Percentiles rank a stretch among this genome's conserved stretches.
Evolutionary conservation across 2,113 vertebrate species (phyloP).

Genomic region (Cyanoderma ruficeps): DNA sequence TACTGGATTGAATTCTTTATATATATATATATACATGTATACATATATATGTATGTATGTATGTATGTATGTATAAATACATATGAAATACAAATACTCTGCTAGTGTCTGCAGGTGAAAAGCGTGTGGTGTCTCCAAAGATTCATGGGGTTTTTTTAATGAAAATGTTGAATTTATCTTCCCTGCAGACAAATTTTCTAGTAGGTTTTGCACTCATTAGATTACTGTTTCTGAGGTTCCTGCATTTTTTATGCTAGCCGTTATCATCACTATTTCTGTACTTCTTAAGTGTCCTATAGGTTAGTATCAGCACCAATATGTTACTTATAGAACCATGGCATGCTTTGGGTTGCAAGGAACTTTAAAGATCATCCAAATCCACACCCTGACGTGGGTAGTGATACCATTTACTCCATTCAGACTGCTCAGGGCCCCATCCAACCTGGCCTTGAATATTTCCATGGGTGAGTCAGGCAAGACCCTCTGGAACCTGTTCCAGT

Average conservation of each 20-base stretch:
- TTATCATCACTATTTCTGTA: neutral
- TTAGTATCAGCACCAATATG: neutral
- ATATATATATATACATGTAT: neutral
- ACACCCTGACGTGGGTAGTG: neutral
- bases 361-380: too few species aligned
- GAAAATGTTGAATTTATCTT: neutral
- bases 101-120: neutral
- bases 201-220: neutral
- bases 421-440: neutral
- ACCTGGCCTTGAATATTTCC: neutral
- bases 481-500: neutral
- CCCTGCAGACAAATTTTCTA: neutral
- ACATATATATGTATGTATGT: neutral
- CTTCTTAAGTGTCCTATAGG: neutral
- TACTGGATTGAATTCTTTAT: neutral
- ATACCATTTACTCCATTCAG: neutral
- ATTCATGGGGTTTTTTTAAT: neutral
- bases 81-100: neutral
- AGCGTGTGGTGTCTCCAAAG: neutral
- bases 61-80: neutral
- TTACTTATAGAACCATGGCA: neutral
- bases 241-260: neutral
- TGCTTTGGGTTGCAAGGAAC: neutral
- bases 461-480: neutral
- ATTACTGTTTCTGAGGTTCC: neutral